Evolutionary conservation across 2,797 vertebrate genomes (phyloP).

Genomic region (Pelodytes ibericus): DNA sequence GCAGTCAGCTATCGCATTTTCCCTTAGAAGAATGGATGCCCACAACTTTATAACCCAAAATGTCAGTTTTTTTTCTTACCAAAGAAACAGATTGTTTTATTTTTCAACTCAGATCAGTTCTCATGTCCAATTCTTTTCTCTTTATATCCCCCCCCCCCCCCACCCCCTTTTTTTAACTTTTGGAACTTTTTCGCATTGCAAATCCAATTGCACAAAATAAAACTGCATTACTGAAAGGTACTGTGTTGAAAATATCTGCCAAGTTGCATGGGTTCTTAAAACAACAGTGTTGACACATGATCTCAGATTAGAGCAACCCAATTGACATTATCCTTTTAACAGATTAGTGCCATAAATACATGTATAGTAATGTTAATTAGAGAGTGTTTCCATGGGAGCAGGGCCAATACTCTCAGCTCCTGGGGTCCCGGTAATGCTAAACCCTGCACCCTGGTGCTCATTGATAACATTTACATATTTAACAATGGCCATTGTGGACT

Average conservation of each 20-base stretch:
- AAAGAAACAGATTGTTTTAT: slow-evolving; percentile 63
- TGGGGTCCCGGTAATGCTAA: background rate
- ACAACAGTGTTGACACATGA: background rate
- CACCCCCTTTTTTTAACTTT: slow-evolving; percentile 56
- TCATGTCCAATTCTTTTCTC: slow-evolving; percentile 48
- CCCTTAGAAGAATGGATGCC: slow-evolving; percentile 65
- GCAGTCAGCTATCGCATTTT: slow-evolving; percentile 62
- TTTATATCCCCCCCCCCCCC: slow-evolving; percentile 55
- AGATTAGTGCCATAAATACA: background rate
- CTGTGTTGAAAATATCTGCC: background rate
- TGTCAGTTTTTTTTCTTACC: slow-evolving; percentile 58
- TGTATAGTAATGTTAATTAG: background rate
- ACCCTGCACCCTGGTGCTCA: background rate
- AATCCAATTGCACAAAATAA: background rate
- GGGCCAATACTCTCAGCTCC: background rate
- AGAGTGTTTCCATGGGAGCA: background rate
- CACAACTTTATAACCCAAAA: slow-evolving; percentile 64
- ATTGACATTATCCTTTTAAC: background rate
- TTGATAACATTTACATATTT: background rate
- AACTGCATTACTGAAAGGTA: background rate
- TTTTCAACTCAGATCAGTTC: slow-evolving; percentile 64
- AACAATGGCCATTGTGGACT: background rate
- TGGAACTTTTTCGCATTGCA: slow-evolving; percentile 16
- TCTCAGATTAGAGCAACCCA: background rate
- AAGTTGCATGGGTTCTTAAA: background rate